These are phyloP conservation scores for Mionectes macconnelli DNA, from an alignment of 2,113 vertebrate genomes.

Conservation along the genomic window DNA sequence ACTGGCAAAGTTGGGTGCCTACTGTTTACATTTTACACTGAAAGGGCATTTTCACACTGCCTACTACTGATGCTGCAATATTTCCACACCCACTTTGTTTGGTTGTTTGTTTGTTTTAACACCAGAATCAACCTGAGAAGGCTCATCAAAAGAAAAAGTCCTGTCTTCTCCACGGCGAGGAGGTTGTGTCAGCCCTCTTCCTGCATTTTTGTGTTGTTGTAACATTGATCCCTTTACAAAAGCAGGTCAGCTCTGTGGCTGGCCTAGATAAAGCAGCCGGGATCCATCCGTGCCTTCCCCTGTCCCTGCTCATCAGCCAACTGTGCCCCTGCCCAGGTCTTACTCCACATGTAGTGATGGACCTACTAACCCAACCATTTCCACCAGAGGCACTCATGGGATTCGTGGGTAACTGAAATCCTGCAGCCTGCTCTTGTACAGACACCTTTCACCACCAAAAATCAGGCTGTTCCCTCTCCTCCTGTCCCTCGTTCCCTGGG, in stretches of 20 bases:
- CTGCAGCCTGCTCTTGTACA: fast-evolving
- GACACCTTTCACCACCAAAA: not conserved
- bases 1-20: not conserved
- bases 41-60: constrained; percentile 51
- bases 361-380: not conserved
- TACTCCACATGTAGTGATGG: not conserved
- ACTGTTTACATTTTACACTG: constrained; percentile 21
- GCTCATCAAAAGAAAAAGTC: not conserved
- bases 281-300: not conserved
- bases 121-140: not conserved
- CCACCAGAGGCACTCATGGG: not conserved
- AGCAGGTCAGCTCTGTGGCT: not conserved
- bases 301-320: not conserved
- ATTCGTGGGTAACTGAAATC: not conserved
- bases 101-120: not conserved
- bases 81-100: constrained; percentile 16
- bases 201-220: not conserved
- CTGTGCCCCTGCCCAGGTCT: not conserved
- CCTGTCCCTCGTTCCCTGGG: too few relatives aligned
- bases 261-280: not conserved
- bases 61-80: constrained; percentile 19
- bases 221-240: not conserved
- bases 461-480: not conserved
- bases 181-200: not conserved
- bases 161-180: not conserved